A percentile compares a stretch with the other conserved stretches of the same genome.
Evolutionary conservation across 1,140 invertebrate genomes (phyloP).

Genomic region (Cotesia vestalis): DNA sequence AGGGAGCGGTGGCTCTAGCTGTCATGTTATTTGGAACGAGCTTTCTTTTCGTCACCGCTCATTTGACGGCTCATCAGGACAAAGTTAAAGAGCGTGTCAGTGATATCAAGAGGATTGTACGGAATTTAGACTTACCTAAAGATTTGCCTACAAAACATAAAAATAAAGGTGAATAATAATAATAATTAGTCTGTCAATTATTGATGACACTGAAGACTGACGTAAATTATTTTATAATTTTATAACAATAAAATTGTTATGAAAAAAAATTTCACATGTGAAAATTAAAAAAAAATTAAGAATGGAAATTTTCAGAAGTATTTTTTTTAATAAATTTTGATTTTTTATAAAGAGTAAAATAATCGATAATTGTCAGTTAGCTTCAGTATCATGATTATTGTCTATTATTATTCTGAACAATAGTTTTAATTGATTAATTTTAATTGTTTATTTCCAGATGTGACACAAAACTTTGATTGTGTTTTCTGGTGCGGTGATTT

Average conservation of each 20-base stretch:
- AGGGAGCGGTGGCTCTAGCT: slow-evolving; percentile 89
- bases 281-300: too few relatives aligned
- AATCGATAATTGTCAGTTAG: neutral
- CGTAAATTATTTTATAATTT: too few relatives aligned
- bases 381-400: too few relatives aligned
- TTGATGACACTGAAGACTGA: too few relatives aligned
- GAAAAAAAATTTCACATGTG: too few relatives aligned
- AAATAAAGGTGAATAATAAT: slow-evolving; percentile 72
- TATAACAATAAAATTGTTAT: too few relatives aligned
- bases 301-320: too few relatives aligned
- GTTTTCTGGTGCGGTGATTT: slow-evolving; percentile 96
- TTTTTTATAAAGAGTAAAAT: neutral
- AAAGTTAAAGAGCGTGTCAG: slow-evolving; percentile 86
- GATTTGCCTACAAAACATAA: slow-evolving; percentile 79
- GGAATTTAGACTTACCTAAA: slow-evolving; percentile 86
- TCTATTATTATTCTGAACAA: slow-evolving; percentile 8
- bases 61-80: slow-evolving; percentile 89
- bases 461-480: slow-evolving; percentile 89
- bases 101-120: slow-evolving; percentile 86
- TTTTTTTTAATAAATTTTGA: too few relatives aligned
- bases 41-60: slow-evolving; percentile 92
- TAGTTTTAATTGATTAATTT: slow-evolving; percentile 37
- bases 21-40: slow-evolving; percentile 93
- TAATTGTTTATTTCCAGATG: slow-evolving; percentile 70
- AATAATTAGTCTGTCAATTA: slow-evolving; percentile 12